Conservation (phyloP, 2,888 invertebrate genomes). For the Habroteleia sp. region DNA sequence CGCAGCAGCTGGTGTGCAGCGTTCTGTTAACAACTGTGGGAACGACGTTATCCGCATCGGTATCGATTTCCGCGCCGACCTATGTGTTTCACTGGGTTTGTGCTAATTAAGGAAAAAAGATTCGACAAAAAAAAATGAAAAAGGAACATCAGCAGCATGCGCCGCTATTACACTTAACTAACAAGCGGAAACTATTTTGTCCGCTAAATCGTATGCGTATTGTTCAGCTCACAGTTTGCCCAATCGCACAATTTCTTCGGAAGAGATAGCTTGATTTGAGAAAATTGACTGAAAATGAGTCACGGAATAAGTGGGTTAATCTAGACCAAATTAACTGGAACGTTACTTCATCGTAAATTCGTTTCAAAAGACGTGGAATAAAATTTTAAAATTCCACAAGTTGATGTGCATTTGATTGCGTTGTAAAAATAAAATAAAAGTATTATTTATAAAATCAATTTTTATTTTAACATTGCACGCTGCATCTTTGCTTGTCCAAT, state of each 20-base stretch:
- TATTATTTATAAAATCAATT: too few relatives aligned
- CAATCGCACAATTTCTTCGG: neutral
- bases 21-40: constrained; percentile 60
- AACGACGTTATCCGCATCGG: constrained; percentile 51
- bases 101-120: constrained; percentile 47
- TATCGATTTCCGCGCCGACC: constrained; percentile 52
- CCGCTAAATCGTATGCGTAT: constrained; percentile 19
- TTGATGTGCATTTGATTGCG: too few relatives aligned
- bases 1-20: constrained; percentile 56
- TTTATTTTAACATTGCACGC: too few relatives aligned
- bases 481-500: too few relatives aligned
- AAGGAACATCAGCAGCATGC: too few relatives aligned
- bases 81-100: constrained; percentile 49
- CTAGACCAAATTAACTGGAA: constrained; percentile 24
- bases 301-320: constrained; percentile 21
- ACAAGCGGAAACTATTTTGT: constrained; percentile 31
- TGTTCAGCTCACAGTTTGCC: neutral
- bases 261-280: constrained; percentile 15
- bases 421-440: too few relatives aligned
- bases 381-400: too few relatives aligned
- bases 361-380: neutral
- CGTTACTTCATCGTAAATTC: constrained; percentile 1
- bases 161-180: constrained; percentile 1
- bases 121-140: constrained; percentile 5
- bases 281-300: constrained; percentile 39